Base-by-base conservation (phyloP, 2,888 invertebrate species). In the Nudaria mundana region DNA sequence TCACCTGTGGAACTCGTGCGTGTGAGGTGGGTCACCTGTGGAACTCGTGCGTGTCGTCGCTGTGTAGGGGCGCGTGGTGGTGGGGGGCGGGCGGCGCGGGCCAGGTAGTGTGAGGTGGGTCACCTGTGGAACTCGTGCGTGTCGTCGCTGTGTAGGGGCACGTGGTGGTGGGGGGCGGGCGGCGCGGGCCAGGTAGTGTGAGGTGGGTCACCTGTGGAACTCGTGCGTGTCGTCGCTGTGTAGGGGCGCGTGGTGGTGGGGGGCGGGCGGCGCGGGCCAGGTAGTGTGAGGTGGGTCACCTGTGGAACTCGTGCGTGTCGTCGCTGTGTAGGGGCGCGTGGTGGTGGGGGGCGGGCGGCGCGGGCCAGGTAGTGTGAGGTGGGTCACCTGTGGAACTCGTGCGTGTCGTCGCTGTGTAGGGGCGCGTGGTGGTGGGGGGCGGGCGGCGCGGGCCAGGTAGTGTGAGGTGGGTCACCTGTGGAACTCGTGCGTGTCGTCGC, bases 31-130 rank as follows among this genome's bases (percentile, higher is more conserved):
- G 18, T 4, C 8, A 20, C 20, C 79, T 66, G 95, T 99, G 98
- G 82, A 99, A 99, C 89, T 99, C 99, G 1, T 94, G 94, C 70
- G 98, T 98, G 80, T 98, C 98, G 76, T 98, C 98, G 0, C 98
- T 94, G 76, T 97, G 97, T 90, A 98, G 96, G 10, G 98, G 98
- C 40, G 98, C 97, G 79, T 98, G 98, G 33, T 94, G 92, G 16
- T 97, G 97, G 8, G 95, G 94, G 13, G 81, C 66, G 40, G 97
- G 95, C 89, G 98, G 97, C 22, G 98, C 97, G 25, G 96, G 96
- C 98, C 98, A 98, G 34, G 95, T 93, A n/a, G 96, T 94, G 75
- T 18, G 18, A 18, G 3, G 18, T 3, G 18, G 5, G 18, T 4
- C 8, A 20, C 20, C 79, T 66, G 95, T 99, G 98, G 82, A 99